These are phyloP conservation scores for Sinocyclocheilus anophthalmus DNA, from an alignment of 2,113 vertebrate species.

Conservation along the genomic window DNA sequence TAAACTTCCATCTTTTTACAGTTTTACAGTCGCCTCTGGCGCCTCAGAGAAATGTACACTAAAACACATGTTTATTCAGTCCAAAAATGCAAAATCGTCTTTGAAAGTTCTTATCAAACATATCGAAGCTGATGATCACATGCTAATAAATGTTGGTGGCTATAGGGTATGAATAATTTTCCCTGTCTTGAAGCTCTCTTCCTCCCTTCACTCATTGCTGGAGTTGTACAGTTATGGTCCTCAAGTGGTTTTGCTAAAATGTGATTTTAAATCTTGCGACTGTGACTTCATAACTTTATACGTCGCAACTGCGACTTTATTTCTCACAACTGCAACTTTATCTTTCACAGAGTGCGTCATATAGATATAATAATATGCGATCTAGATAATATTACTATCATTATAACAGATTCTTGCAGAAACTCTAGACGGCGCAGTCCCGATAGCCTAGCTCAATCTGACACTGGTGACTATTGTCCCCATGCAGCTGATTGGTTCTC, in stretches of 20 bases:
- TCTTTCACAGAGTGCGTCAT: no score
- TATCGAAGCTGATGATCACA: background rate
- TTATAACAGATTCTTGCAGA: no score
- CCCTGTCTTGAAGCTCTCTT: background rate
- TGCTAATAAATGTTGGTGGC: background rate
- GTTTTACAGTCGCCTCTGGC: slow-evolving; percentile 2
- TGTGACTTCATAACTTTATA: background rate
- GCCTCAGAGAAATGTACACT: background rate
- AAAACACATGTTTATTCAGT: background rate
- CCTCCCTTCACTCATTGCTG: background rate
- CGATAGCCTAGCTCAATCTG: no score
- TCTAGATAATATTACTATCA: no score
- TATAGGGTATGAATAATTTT: background rate
- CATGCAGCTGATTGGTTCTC: no score
- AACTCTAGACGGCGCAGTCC: no score
- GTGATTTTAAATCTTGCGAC: background rate
- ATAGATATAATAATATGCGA: no score
- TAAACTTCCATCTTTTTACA: slow-evolving; percentile 3
- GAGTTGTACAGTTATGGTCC: background rate
- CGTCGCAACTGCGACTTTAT: no score
- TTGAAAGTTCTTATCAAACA: background rate
- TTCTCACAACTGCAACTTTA: no score
- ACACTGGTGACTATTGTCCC: no score
- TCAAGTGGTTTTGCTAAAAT: background rate
- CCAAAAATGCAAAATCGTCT: background rate